Evolutionary conservation across 1,140 invertebrate species (phyloP).

Genomic region (Nebria ingens): DNA sequence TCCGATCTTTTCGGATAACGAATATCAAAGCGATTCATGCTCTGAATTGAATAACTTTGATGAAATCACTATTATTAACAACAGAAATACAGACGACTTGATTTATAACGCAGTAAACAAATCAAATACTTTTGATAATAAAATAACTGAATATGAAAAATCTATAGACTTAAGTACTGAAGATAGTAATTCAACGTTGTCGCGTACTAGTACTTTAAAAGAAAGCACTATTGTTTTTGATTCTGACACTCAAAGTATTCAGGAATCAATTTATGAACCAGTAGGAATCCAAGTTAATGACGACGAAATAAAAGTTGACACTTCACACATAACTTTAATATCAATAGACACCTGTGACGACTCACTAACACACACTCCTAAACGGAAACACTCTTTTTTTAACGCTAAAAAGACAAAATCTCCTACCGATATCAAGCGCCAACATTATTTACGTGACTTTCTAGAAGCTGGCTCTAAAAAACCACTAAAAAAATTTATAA

Average conservation of each 20-base stretch:
- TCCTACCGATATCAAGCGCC: conserved; percentile 26
- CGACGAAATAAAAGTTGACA: conserved; percentile 3
- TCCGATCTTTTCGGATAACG: conserved; percentile 17
- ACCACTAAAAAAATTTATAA: conserved; percentile 32
- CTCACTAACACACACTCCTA: conserved; percentile 9
- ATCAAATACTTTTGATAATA: background rate
- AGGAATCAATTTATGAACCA: conserved; percentile 13
- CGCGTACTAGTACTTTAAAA: background rate
- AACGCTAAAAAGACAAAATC: conserved; percentile 13
- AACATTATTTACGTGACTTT: conserved; percentile 32
- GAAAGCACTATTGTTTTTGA: background rate
- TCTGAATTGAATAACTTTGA: conserved; percentile 21
- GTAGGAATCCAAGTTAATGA: conserved; percentile 15
- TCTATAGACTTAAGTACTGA: background rate
- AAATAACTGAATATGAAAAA: background rate
- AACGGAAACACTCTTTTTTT: conserved; percentile 13
- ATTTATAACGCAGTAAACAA: background rate
- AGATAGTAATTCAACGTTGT: background rate
- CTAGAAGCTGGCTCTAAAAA: conserved; percentile 29
- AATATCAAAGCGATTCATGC: background rate
- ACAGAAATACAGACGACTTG: conserved; percentile 17
- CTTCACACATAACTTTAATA: conserved; percentile 24
- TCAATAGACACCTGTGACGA: conserved; percentile 20
- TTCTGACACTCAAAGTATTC: background rate
- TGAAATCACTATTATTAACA: conserved; percentile 27